Evolutionary conservation across 2,888 invertebrate genomes (phyloP).

Genomic region (Alitta virens): DNA sequence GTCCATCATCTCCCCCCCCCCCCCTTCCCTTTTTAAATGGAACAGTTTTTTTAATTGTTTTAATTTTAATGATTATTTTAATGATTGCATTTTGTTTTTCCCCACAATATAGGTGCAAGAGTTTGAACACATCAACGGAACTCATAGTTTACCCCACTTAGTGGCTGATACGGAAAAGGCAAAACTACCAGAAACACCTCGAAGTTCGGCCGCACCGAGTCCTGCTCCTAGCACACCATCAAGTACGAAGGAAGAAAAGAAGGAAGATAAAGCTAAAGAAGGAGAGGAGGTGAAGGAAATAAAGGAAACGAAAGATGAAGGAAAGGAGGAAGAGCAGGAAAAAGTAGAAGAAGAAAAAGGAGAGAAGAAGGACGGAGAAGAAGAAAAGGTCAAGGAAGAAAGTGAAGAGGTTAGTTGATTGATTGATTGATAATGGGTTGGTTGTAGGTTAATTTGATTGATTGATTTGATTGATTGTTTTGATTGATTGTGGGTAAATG

Average conservation of each 20-base stretch:
- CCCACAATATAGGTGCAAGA: constrained; percentile 86
- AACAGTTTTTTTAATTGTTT: no score
- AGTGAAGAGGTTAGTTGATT: constrained; percentile 5
- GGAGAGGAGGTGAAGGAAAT: not conserved
- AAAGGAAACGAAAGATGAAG: constrained; percentile 16
- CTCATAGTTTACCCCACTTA: constrained; percentile 84
- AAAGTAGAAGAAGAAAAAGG: constrained; percentile 31
- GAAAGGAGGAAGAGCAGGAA: constrained; percentile 36
- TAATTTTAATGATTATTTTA: no score
- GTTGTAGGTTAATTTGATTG: no score
- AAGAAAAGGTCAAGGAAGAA: not conserved
- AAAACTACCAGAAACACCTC: constrained; percentile 25
- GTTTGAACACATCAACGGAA: constrained; percentile 97
- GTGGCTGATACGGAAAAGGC: not conserved
- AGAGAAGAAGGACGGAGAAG: constrained; percentile 36
- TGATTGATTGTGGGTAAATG: no score
- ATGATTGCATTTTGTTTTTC: no score
- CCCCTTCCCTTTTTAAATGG: no score
- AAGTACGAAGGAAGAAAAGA: constrained; percentile 21
- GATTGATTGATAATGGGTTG: no score
- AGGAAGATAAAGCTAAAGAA: constrained; percentile 10
- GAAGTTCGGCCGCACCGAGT: constrained; percentile 31
- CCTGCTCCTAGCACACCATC: constrained; percentile 28
- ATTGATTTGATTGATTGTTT: no score
- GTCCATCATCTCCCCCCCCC: no score